These are phyloP conservation scores for Cisticola juncidis DNA, from an alignment of 2,113 vertebrate species.

Conservation along the genomic window DNA sequence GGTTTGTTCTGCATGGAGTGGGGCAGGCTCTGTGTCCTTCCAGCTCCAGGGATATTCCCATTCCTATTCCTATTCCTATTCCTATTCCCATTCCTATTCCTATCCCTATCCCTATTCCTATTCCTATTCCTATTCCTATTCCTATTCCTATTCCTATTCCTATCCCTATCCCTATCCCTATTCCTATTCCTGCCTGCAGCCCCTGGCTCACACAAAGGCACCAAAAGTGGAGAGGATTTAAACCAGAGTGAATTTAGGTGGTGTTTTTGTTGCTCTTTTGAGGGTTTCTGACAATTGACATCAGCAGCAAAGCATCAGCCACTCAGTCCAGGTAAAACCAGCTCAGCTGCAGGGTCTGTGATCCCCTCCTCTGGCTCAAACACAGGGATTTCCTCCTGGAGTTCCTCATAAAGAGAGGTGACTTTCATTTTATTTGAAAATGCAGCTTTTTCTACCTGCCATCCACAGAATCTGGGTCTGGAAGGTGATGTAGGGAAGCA, in stretches of 20 bases:
- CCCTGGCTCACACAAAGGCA: neutral
- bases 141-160: no score
- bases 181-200: neutral
- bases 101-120: no score
- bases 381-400: neutral
- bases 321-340: neutral
- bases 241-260: neutral
- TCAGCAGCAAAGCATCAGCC: no score
- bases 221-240: neutral
- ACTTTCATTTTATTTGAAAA: no score
- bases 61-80: no score
- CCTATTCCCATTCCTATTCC: no score
- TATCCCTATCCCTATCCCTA: no score
- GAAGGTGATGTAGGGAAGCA: neutral
- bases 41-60: neutral
- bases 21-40: accelerated
- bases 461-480: neutral
- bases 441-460: neutral
- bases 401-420: neutral
- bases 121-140: no score
- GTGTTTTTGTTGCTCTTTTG: neutral
- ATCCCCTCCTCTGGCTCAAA: neutral
- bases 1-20: accelerated
- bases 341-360: accelerated
- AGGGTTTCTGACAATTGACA: neutral